Evolutionary conservation across 2,888 invertebrate genomes (phyloP).

Genomic region (Doris montereyensis): DNA sequence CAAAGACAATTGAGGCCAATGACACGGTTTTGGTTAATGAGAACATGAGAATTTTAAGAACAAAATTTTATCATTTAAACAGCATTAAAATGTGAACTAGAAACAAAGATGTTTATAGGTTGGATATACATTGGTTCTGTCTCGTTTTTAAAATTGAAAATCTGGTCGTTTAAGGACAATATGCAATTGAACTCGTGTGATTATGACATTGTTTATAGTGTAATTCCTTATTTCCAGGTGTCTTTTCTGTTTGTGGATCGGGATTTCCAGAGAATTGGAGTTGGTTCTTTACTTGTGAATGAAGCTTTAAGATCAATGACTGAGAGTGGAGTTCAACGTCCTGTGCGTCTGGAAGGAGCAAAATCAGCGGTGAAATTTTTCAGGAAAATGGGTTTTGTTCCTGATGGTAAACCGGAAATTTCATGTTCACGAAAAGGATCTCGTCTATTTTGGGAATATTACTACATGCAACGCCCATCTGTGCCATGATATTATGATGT

Average conservation of each 20-base stretch:
- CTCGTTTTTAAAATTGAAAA: too few relatives aligned
- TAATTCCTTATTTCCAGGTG: constrained; percentile 29
- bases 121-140: too few relatives aligned
- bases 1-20: too few relatives aligned
- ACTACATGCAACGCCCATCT: neutral
- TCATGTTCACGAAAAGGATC: neutral
- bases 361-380: constrained; percentile 38
- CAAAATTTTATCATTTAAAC: too few relatives aligned
- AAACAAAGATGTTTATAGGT: too few relatives aligned
- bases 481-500: too few relatives aligned
- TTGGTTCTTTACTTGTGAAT: constrained; percentile 22
- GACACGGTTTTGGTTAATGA: too few relatives aligned
- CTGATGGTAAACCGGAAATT: neutral
- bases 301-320: constrained; percentile 13
- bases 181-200: too few relatives aligned
- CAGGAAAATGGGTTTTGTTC: constrained; percentile 23
- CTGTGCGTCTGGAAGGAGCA: constrained; percentile 32
- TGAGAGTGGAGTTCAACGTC: neutral
- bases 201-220: too few relatives aligned
- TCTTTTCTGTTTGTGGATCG: constrained; percentile 36
- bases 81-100: too few relatives aligned
- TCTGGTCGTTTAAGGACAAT: too few relatives aligned
- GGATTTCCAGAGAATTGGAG: constrained; percentile 25
- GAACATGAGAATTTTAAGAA: too few relatives aligned
- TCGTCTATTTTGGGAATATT: constrained; percentile 6